Base-by-base conservation (phyloP, 2,888 invertebrate species). In the Thumatha senex region DNA sequence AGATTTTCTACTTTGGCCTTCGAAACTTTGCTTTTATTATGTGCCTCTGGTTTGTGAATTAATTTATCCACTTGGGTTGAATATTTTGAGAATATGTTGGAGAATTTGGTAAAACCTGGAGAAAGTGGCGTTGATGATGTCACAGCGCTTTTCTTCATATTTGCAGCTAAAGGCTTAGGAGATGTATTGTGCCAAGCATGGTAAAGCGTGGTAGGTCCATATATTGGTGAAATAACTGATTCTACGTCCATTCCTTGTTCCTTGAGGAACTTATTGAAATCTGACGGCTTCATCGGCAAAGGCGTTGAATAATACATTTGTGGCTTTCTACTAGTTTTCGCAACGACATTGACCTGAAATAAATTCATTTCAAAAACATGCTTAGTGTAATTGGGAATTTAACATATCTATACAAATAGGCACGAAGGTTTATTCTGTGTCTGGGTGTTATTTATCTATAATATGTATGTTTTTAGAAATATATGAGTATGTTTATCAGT, bases 181-280 rank as follows among this genome's bases (percentile, higher is more conserved):
- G 34, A 10, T 4, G 7, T 1, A 24, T 24, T 24, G 5, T 24
- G 18, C 35, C 34, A 35, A 8, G 29, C 12, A 4, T 44, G 34
- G 8, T 2, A 35, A 7, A 44, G 44, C 7, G 12, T 44, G 7
- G 44, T 44, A 35, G 18, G 35, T 2, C 59, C 64, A 0, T 35
- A 34, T 4, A 76, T 48, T 1, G 86, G 80, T 0, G 74, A 56
- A 0, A 81, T 86, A 0, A 88, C 76, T 0, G 76, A 75, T 3
- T 71, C 63, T 0, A 87, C 80, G 29, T 84, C 86, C 24, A 88
- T 54, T 0, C 71, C 24, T 33, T 84, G 62, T 0, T 79, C 76
- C 57, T 74, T 82, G 0, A 88, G 69, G 56, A 88, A 88, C 2
- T 68, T 75, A 1, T 84, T 59, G 44, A 88, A 87, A 0, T 82